These are phyloP conservation scores for Agrotis segetum DNA, from an alignment of 2,888 invertebrate genomes.

Conservation along the genomic window DNA sequence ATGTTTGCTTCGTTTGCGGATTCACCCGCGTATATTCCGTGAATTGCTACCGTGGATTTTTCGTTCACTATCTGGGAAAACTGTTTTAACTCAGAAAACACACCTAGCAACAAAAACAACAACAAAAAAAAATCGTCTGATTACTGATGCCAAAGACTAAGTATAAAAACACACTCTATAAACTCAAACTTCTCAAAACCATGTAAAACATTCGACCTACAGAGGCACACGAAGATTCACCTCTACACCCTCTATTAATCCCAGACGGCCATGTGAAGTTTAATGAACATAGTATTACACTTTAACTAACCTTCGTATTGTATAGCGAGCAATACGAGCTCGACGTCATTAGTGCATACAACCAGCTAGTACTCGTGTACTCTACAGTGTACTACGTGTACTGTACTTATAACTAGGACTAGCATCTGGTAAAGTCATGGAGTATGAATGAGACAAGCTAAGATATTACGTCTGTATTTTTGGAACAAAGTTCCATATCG, in stretches of 20 bases:
- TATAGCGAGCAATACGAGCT: constrained; percentile 39
- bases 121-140: too few relatives aligned
- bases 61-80: background rate
- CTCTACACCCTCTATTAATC: constrained; percentile 8
- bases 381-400: constrained; percentile 22
- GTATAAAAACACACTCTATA: background rate
- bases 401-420: constrained; percentile 31
- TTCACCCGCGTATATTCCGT: constrained; percentile 34
- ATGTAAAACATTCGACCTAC: constrained; percentile 14
- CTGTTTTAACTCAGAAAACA: background rate
- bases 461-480: background rate
- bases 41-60: constrained; percentile 3
- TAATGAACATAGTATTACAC: constrained; percentile 40
- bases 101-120: background rate
- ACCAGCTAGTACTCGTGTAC: constrained; percentile 22
- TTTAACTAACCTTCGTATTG: constrained; percentile 42
- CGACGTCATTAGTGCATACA: constrained; percentile 54
- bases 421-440: constrained; percentile 1
- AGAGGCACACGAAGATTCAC: constrained; percentile 9
- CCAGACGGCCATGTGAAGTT: constrained; percentile 32
- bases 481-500: too few relatives aligned
- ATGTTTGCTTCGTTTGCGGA: constrained; percentile 45
- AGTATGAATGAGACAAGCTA: constrained; percentile 41
- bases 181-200: background rate
- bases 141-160: background rate